Base-by-base conservation (phyloP, 2,113 vertebrate species). In the Stegastes partitus region DNA sequence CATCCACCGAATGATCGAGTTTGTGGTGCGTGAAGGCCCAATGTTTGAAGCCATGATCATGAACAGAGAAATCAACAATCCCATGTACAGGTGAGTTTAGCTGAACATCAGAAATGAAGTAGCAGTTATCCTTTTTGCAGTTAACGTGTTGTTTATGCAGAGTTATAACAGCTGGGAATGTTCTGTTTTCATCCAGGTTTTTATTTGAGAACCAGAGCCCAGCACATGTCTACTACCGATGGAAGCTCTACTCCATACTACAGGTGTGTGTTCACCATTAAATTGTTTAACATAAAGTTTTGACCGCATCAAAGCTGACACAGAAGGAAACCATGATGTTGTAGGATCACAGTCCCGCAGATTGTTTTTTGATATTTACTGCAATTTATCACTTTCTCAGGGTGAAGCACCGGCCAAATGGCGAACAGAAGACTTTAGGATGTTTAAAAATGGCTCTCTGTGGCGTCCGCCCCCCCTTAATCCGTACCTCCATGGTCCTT, bases 21-120 rank as follows among this genome's bases (percentile, higher is more conserved):
- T 99, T 98, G 98, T 99, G 95, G 98, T 99, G 94, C 98, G 98
- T 96, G 98, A 99, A 94, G 98, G 98, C 89, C 97, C 98, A 63
- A 98, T 99, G 98, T 99, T 99, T 95, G 98, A 99, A 97, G 98
- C 98, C 92, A 99, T 99, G 97, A 99, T 99, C 92, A 99, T 99
- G 98, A 99, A 99, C 95, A 77, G 97, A 95, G 98, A 99, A 92
- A 97, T 99, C 92, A 99, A 96, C 95, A 99, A 99, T 87, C 96
- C 98, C 21, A 97, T 99, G 96, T 99, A 98, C 96, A 99, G 98
- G 98, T 98, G 42, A 70, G 94, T 68, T 11, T 16, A 3, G 0
- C 11, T 34, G 5, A 1, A 9, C 37, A 14, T 44, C 6, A 59
- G 1, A 16, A 9, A 54, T 19, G 1, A 11, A 18, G 5, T 1